Conservation (phyloP, 2,888 invertebrate genomes). For the Luffia ferchaultella region DNA sequence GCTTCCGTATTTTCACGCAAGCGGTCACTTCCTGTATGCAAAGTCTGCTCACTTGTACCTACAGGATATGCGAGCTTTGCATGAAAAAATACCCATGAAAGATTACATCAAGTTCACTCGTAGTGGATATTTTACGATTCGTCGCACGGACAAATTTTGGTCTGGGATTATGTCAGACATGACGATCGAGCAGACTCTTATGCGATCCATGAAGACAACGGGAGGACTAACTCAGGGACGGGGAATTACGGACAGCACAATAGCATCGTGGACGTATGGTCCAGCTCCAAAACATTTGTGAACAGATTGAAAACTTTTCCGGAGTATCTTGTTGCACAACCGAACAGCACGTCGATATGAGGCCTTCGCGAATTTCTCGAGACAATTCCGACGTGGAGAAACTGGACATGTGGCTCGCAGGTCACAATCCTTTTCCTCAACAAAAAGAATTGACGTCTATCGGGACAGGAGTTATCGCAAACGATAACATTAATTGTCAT, state of each 20-base stretch:
- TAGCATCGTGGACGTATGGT: conserved; percentile 22
- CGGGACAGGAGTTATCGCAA: conserved; percentile 21
- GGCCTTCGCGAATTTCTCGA: conserved; percentile 18
- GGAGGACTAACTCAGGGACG: conserved; percentile 16
- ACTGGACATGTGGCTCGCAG: conserved; percentile 12
- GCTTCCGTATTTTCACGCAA: conserved; percentile 29
- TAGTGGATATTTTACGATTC: conserved; percentile 22
- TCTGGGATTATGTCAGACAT: conserved; percentile 20
- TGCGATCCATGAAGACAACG: conserved; percentile 19
- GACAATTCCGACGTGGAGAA: conserved; percentile 17
- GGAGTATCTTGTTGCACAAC: conserved; percentile 1
- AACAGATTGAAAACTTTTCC: conserved; percentile 17
- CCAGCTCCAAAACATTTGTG: conserved; percentile 23
- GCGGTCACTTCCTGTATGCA: conserved; percentile 26
- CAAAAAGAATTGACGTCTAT: conserved; percentile 15
- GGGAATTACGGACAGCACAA: conserved; percentile 17
- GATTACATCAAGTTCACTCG: conserved; percentile 17
- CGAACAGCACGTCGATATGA: conserved; percentile 19
- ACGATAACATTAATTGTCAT: conserved; percentile 18
- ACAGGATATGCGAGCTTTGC: conserved; percentile 22
- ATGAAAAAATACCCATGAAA: conserved; percentile 20
- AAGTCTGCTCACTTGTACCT: conserved; percentile 22
- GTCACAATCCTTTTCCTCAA: conserved; percentile 15
- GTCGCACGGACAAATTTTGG: conserved; percentile 21
- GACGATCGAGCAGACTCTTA: conserved; percentile 20